Evolutionary conservation across 2,113 vertebrate species (phyloP), one percentile per base, ranked within the genome.

Genomic region (Anseranas semipalmata): DNA sequence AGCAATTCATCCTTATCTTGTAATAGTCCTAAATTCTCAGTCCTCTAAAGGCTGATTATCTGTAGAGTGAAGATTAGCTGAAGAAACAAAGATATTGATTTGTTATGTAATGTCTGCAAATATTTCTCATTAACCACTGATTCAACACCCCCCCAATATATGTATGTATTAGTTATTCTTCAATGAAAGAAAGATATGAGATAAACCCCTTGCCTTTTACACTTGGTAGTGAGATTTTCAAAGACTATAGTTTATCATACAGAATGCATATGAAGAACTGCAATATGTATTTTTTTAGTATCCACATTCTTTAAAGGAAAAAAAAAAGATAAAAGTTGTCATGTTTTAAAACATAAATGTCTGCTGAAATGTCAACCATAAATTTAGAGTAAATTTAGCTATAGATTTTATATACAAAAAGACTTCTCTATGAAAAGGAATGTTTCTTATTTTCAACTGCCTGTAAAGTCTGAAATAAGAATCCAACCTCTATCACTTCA

Each of bases 41-140:
- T 62, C 89, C 68, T 97, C 59, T 27, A 89, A 91, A 78, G 66
- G 75, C 89, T 96, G 79, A 96, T 97, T 93, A 92, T 92, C 93
- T 89, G 65, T n/a, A 43, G 7, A 66, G 65, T 35, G 74, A 83
- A 96, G 90, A 96, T 93, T 90, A 93, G 77, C 58, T 68, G 27
- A 20, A 92, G 80, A 94, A 94, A 85, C 86, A 91, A 92, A 92
- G 80, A 50, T 92, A 90, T 32, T 88, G 87, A 89, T 95, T 95
- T 89, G 43, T 52, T 71, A 13, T 75, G 56, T 63, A 39, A 65
- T 0, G 0, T 62, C 95, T 93, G 80, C 73, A 96, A 96, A 95
- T 96, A 95, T 92, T 92, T 92, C 90, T 89, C 76, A 90, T 89
- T 95, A 92, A 84, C 48, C 35, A 53, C 83, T n/a, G 58, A 76